Evolutionary conservation across 2,113 vertebrate genomes (phyloP).

Genomic region (Saguinus imperator): DNA sequence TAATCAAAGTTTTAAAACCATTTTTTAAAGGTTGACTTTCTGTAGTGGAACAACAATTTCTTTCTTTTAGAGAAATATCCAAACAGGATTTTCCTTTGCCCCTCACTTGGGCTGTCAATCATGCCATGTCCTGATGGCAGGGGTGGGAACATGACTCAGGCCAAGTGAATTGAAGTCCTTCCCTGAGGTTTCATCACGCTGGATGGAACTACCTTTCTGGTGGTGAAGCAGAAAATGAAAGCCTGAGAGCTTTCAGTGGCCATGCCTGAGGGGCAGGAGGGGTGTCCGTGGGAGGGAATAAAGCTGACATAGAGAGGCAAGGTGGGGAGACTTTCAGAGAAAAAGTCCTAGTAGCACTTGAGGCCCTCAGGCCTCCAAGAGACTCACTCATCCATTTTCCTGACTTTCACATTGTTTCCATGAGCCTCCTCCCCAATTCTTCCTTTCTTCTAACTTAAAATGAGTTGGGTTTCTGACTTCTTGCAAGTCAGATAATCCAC

Average conservation of each 20-base stretch:
- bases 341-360: accelerated
- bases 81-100: neutral
- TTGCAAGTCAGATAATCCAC: neutral
- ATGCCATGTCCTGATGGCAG: neutral
- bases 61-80: neutral
- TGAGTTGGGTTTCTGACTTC: neutral
- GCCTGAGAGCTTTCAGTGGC: too few species aligned
- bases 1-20: neutral
- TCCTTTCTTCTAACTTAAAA: neutral
- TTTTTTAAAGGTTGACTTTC: neutral
- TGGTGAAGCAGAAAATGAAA: neutral
- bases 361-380: neutral
- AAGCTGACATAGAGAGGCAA: neutral
- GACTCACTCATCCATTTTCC: neutral
- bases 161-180: neutral
- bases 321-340: neutral
- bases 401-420: neutral
- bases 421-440: neutral
- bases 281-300: too few species aligned
- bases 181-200: neutral
- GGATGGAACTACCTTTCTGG: neutral
- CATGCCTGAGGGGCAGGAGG: neutral
- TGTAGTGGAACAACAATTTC: neutral
- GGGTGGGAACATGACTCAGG: neutral
- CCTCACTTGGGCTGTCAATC: neutral